These are phyloP conservation scores for Eumacrocentrus americanus DNA, from an alignment of 2,888 invertebrate genomes.

Conservation along the genomic window DNA sequence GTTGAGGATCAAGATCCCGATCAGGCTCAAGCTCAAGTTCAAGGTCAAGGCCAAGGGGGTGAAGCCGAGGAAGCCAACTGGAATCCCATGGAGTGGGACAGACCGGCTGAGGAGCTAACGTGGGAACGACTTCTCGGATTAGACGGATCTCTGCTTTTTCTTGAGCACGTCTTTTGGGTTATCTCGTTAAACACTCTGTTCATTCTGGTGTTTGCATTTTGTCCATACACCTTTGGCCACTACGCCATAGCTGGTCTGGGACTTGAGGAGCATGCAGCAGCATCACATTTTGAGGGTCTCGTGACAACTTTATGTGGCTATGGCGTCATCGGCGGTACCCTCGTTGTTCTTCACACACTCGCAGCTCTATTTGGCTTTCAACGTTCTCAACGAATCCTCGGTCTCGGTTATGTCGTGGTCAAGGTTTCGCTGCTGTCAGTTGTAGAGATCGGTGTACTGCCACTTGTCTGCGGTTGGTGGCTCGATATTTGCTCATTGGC, in stretches of 20 bases:
- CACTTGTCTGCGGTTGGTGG: slow-evolving; percentile 99
- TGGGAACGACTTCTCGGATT: slow-evolving; percentile 96
- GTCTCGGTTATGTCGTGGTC: slow-evolving; percentile 89
- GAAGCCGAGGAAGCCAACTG: slow-evolving; percentile 84
- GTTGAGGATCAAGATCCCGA: slow-evolving; percentile 28
- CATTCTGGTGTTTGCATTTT: slow-evolving; percentile 92
- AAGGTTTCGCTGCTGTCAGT: slow-evolving; percentile 93
- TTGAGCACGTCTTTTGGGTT: slow-evolving; percentile 99
- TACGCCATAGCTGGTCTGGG: slow-evolving; percentile 78
- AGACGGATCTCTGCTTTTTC: slow-evolving; percentile 94
- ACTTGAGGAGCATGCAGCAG: slow-evolving; percentile 70
- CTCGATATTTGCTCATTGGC: slow-evolving; percentile 95
- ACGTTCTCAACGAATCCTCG: slow-evolving; percentile 83
- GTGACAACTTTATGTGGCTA: slow-evolving; percentile 94
- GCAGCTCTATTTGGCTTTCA: slow-evolving; percentile 82
- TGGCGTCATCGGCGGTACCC: slow-evolving; percentile 81
- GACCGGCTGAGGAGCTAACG: slow-evolving; percentile 95
- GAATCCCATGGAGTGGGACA: slow-evolving; percentile 99
- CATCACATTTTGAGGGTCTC: slow-evolving; percentile 90
- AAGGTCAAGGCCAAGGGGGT: slow-evolving; percentile 67
- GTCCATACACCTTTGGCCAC: slow-evolving; percentile 94
- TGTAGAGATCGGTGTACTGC: slow-evolving; percentile 96
- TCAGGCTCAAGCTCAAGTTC: slow-evolving; percentile 38
- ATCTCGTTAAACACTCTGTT: slow-evolving; percentile 96
- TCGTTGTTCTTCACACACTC: slow-evolving; percentile 84